Percentiles rank a stretch among this genome's conserved stretches.
Evolutionary conservation across 2,113 vertebrate genomes (phyloP).

Genomic region (Grammomys dolichurus): DNA sequence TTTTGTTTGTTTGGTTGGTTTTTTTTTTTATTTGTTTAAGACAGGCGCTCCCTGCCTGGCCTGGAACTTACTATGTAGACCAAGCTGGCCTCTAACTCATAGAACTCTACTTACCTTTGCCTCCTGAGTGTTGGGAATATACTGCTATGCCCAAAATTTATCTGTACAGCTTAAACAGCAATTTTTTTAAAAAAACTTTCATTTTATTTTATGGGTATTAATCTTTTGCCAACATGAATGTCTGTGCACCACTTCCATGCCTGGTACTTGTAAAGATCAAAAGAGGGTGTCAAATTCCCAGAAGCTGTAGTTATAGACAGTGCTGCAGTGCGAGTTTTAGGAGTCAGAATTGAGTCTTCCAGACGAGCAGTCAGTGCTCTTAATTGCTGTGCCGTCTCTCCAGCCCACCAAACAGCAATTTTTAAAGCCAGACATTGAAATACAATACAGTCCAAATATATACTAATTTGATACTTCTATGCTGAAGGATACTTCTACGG

Average conservation of each 20-base stretch:
- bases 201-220: not conserved
- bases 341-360: no score
- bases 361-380: not conserved
- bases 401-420: not conserved
- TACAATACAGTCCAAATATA: not conserved
- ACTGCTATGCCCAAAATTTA: no score
- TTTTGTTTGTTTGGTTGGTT: not conserved
- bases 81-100: not conserved
- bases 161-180: not conserved
- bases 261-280: not conserved
- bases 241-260: not conserved
- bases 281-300: not conserved
- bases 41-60: not conserved
- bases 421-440: not conserved
- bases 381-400: not conserved
- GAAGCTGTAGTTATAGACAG: not conserved
- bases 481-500: not conserved
- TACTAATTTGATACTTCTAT: not conserved
- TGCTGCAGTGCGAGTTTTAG: not conserved
- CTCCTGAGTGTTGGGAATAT: not conserved
- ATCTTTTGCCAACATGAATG: not conserved
- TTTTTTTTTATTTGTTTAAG: not conserved
- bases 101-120: not conserved
- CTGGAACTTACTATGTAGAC: not conserved
- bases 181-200: not conserved